These are phyloP conservation scores for Oreortyx pictus DNA, from an alignment of 2,797 vertebrate genomes.

Conservation along the genomic window DNA sequence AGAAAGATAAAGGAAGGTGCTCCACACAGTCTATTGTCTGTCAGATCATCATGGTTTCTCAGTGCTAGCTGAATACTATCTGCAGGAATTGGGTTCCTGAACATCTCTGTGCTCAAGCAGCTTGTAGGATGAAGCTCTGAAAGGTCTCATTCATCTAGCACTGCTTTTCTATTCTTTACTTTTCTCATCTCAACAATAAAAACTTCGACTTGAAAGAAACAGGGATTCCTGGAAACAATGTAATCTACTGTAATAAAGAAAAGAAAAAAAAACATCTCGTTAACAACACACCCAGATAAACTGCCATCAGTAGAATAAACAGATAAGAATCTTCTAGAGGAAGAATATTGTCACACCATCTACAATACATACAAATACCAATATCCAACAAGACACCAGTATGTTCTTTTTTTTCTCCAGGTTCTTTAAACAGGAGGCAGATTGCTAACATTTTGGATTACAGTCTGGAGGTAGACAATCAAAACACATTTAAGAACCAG, in stretches of 20 bases:
- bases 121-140: not conserved
- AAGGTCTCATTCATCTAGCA: not conserved
- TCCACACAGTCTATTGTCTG: not conserved
- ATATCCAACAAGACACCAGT: not conserved
- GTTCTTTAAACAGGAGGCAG: not conserved
- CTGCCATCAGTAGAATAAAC: not conserved
- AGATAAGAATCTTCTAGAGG: not conserved
- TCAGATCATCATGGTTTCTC: not conserved
- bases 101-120: not conserved
- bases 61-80: not conserved
- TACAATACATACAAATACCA: not conserved
- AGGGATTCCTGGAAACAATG: not conserved
- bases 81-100: not conserved
- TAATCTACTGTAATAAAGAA: not conserved
- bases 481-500: not conserved
- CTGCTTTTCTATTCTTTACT: not conserved
- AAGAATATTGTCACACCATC: not conserved
- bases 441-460: not conserved
- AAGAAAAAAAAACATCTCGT: not conserved
- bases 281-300: not conserved
- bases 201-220: not conserved
- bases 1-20: not conserved
- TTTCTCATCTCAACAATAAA: not conserved
- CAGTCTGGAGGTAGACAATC: not conserved
- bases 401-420: not conserved